Base-by-base conservation (phyloP, 2,888 invertebrate species). In the Limnephilus auricula region DNA sequence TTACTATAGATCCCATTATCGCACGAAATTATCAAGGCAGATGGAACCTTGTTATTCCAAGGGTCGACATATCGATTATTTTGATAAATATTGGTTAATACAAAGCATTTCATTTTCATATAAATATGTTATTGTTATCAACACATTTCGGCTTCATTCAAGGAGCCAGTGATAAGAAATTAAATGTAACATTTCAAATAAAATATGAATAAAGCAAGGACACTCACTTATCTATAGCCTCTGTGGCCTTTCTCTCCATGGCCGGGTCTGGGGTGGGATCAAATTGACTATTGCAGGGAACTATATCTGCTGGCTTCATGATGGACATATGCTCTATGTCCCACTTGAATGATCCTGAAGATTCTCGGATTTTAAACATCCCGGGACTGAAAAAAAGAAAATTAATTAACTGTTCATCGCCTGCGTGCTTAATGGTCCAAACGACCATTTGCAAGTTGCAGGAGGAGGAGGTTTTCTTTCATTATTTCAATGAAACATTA, bases 321-420 rank as follows among this genome's bases (percentile, higher is more conserved):
- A 95, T 95, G 90, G 97, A 97, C 15, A 97, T 95, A 94, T 97
- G 97, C 92, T 97, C 97, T 92, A 97, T 97, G 87, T 97, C 97
- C 97, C 97, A 98, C 89, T 94, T 94, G 93, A 96, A 96, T 84
- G 94, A 95, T 37, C 95, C 94, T 12, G 95, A 95, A 92, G 94
- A 91, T 89, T 92, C 92, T 82, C 89, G 82, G 90, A 95, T 95
- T 94, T 95, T 96, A 94, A 95, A 96, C 95, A 96, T 96, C 87
- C 96, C 95, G 90, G 96, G 96, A 93, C 96, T 96, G 91, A 37
- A 93, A 93, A 79, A 37, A 34, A 79, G 79, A n/a, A 12, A 40
- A 40, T 40, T 40, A 10, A 40, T 10, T 40, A 40, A 40, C 40
- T n/a, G n/a, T n/a, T n/a, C n/a, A n/a, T n/a, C n/a, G n/a, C n/a